These are phyloP conservation scores for Thunnus thynnus DNA, from an alignment of 2,113 vertebrate genomes.

Conservation along the genomic window DNA sequence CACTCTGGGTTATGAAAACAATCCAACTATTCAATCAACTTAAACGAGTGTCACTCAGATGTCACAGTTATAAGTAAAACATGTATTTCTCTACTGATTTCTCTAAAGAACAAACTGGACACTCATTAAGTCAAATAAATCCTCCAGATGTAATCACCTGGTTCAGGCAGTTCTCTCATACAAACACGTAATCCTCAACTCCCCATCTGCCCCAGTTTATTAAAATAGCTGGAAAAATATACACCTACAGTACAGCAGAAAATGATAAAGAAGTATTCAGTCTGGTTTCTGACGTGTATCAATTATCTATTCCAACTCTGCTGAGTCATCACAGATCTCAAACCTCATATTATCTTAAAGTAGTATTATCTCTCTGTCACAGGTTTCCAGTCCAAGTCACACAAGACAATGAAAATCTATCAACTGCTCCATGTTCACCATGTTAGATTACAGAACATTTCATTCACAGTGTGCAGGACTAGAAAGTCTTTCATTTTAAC, in stretches of 20 bases:
- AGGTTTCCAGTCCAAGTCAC: neutral
- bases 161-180: constrained; percentile 9
- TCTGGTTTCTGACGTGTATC: neutral
- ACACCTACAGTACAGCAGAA: neutral
- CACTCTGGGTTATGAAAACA: neutral
- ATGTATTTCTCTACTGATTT: neutral
- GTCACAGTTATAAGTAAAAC: neutral
- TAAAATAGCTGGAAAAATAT: constrained; percentile 8
- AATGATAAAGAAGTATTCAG: neutral
- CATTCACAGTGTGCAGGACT: neutral
- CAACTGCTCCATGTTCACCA: neutral
- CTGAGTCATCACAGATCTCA: constrained; percentile 21
- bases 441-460: neutral
- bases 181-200: constrained; percentile 2
- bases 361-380: neutral
- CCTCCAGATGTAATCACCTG: constrained; percentile 5
- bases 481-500: neutral
- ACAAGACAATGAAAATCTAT: neutral
- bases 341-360: neutral
- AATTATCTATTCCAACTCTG: neutral
- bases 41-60: neutral
- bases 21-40: neutral
- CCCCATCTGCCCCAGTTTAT: constrained; percentile 13
- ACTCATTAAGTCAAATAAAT: neutral
- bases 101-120: neutral